These are phyloP conservation scores for Anomalospiza imberbis DNA, from an alignment of 2,797 vertebrate species.

Conservation along the genomic window DNA sequence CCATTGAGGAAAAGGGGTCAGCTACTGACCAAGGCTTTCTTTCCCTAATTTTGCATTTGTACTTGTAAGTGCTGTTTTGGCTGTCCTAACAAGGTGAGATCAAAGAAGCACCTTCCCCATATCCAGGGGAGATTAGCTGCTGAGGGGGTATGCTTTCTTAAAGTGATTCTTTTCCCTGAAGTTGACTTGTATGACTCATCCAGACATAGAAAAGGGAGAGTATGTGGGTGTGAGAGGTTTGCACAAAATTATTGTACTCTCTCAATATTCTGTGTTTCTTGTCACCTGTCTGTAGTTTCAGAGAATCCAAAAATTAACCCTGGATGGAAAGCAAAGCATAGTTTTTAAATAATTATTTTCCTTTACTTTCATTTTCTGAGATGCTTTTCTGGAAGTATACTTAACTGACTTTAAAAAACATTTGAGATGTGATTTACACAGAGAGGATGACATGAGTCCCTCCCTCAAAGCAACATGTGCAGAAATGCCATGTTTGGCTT, in stretches of 20 bases:
- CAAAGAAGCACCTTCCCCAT: background rate
- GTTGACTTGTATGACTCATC: constrained; percentile 39
- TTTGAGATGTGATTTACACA: background rate
- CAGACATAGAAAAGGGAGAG: constrained; percentile 18
- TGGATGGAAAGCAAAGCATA: background rate
- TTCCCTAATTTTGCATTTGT: background rate
- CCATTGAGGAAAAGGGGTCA: background rate
- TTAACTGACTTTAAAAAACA: background rate
- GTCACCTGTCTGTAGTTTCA: constrained; percentile 1
- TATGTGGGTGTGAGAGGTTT: constrained; percentile 19
- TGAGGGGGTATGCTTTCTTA: background rate
- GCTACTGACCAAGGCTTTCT: background rate
- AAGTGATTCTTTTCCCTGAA: background rate
- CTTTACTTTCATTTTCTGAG: background rate
- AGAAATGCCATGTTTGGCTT: background rate
- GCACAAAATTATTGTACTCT: constrained; percentile 3
- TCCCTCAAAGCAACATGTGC: accelerated
- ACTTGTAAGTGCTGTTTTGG: background rate
- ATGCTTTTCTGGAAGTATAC: background rate
- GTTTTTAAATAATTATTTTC: background rate
- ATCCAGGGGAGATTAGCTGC: background rate
- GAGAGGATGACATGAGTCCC: background rate
- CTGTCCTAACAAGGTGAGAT: background rate
- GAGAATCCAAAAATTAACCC: constrained; percentile 8
- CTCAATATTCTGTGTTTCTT: constrained; percentile 17